A percentile compares a stretch with the other conserved stretches of the same genome.
Conservation (phyloP, 2,797 vertebrate genomes). For the Schizopygopsis pylzovi region DNA sequence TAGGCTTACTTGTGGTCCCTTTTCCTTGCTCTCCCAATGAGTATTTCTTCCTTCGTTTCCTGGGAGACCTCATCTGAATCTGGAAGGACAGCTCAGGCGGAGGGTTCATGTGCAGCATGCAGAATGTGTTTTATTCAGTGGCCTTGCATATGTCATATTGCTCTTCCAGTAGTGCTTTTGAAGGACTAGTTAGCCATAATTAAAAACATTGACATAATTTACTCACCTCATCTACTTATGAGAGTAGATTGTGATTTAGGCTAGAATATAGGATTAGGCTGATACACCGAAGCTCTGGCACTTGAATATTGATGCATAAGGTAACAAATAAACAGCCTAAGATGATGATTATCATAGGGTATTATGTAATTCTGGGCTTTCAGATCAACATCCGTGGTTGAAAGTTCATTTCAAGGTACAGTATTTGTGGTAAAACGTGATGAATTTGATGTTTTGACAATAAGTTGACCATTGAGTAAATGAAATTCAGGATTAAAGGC, state of each 20-base stretch:
- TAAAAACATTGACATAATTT: neutral
- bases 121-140: slow-evolving; percentile 18
- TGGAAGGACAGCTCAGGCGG: slow-evolving; percentile 11
- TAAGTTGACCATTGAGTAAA: neutral
- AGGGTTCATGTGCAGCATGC: slow-evolving; percentile 39
- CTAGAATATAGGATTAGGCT: neutral
- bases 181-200: neutral
- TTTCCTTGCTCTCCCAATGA: slow-evolving; percentile 21
- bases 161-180: neutral
- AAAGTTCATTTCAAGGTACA: neutral
- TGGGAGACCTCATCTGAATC: slow-evolving; percentile 47
- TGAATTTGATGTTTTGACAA: neutral
- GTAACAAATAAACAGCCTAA: neutral
- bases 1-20: slow-evolving; percentile 26
- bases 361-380: neutral
- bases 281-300: neutral
- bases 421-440: neutral
- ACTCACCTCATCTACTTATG: neutral
- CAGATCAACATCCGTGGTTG: neutral
- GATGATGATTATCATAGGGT: neutral
- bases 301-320: neutral
- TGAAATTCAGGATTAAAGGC: neutral
- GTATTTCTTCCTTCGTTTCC: slow-evolving; percentile 46
- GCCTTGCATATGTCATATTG: neutral
- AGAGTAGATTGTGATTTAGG: neutral